Evolutionary conservation across 2,888 invertebrate species (phyloP).

Genomic region (Polyploca ridens): DNA sequence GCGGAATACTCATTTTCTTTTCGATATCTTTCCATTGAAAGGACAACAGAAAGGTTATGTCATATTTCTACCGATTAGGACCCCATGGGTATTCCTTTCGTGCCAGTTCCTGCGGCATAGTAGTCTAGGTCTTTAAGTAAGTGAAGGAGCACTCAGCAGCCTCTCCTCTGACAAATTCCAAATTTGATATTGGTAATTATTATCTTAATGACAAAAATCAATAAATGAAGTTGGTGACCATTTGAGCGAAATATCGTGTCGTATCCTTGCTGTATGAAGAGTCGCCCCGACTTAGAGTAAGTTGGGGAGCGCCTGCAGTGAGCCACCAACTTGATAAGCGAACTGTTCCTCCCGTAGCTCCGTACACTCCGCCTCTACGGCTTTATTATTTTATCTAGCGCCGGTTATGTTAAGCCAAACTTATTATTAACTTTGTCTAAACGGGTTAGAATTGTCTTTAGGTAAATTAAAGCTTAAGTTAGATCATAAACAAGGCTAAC

Average conservation of each 20-base stretch:
- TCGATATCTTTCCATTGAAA: too few species aligned
- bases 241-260: not conserved
- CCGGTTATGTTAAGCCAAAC: conserved; percentile 7
- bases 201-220: too few species aligned
- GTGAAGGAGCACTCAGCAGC: too few species aligned
- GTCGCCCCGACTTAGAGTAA: conserved; percentile 1
- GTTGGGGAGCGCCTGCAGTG: conserved; percentile 7
- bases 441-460: not conserved
- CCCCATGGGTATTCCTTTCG: too few species aligned
- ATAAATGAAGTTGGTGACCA: too few species aligned
- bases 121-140: too few species aligned
- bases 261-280: not conserved
- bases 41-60: too few species aligned
- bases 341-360: not conserved
- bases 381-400: conserved; percentile 6
- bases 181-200: too few species aligned
- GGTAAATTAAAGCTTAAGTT: not conserved
- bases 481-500: not conserved
- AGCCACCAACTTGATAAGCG: conserved; percentile 9
- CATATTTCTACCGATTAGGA: too few species aligned
- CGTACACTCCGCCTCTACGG: not conserved
- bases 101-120: too few species aligned
- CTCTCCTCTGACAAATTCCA: too few species aligned
- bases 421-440: conserved; percentile 6
- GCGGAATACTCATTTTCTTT: too few species aligned